Evolutionary conservation across 2,797 vertebrate genomes (phyloP).

Genomic region (Lophura swinhoii): DNA sequence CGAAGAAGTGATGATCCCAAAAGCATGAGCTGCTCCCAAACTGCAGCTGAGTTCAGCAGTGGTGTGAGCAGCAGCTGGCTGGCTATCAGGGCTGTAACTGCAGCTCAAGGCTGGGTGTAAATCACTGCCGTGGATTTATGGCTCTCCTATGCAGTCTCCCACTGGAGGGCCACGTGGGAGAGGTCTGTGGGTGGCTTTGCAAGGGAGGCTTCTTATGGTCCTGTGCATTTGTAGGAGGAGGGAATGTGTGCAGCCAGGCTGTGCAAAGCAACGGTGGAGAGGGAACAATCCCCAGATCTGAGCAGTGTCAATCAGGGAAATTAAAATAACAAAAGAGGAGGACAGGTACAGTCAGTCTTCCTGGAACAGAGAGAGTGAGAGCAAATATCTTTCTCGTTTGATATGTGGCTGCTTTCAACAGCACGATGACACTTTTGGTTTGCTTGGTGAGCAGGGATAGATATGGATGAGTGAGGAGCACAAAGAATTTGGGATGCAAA

Average conservation of each 20-base stretch:
- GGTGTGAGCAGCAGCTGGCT: not conserved
- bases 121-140: not conserved
- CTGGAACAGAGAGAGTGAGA: not conserved
- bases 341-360: not conserved
- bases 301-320: not conserved
- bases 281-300: not conserved
- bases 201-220: not conserved
- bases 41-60: not conserved
- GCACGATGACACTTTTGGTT: not conserved
- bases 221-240: not conserved
- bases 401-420: not conserved
- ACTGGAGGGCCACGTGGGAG: not conserved
- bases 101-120: not conserved
- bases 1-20: not conserved
- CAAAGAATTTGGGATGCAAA: constrained; percentile 10
- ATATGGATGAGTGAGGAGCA: not conserved
- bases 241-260: not conserved
- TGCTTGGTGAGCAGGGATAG: not conserved
- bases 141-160: not conserved
- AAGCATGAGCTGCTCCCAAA: not conserved
- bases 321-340: not conserved
- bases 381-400: not conserved
- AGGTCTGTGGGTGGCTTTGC: not conserved
- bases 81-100: not conserved
- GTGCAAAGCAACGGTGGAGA: not conserved